phyloP scores from a whole-genome alignment of 2,888 invertebrate species.

The Syritta pipiens region DNA sequence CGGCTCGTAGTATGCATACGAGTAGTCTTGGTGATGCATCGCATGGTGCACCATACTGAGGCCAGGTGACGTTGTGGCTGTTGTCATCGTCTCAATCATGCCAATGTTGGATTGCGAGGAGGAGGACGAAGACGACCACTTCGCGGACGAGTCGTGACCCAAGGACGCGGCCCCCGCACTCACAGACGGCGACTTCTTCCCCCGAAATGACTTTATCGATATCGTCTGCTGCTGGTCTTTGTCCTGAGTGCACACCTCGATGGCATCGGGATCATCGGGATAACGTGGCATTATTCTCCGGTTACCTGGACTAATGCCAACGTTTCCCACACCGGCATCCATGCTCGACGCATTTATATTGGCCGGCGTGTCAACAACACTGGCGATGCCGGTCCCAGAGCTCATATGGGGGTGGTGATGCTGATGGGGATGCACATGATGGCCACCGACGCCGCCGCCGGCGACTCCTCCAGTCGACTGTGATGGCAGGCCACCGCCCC shows the following conservation, averaged over 20 bases:
- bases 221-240: slow-evolving; percentile 72
- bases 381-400: slow-evolving; percentile 7
- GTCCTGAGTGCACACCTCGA: slow-evolving; percentile 75
- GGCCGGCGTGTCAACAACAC: slow-evolving; percentile 60
- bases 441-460: slow-evolving; percentile 8
- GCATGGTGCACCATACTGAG: slow-evolving; percentile 62
- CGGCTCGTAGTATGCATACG: slow-evolving; percentile 90
- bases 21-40: slow-evolving; percentile 83
- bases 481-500: slow-evolving; percentile 9
- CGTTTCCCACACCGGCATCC: slow-evolving; percentile 39
- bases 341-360: slow-evolving; percentile 50
- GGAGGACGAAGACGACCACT: slow-evolving; percentile 50
- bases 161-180: slow-evolving; percentile 36
- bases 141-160: slow-evolving; percentile 43
- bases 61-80: slow-evolving; percentile 46
- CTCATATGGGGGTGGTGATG: slow-evolving; percentile 61
- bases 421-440: slow-evolving; percentile 66
- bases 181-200: slow-evolving; percentile 59
- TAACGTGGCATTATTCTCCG: slow-evolving; percentile 76
- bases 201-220: slow-evolving; percentile 69
- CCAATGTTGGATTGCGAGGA: slow-evolving; percentile 60
- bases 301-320: slow-evolving; percentile 70
- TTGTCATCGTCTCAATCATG: slow-evolving; percentile 60
- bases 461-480: background rate
- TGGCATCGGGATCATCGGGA: slow-evolving; percentile 77